Base-by-base conservation (phyloP, 2,888 invertebrate genomes). In the Epirrhoe alternata region DNA sequence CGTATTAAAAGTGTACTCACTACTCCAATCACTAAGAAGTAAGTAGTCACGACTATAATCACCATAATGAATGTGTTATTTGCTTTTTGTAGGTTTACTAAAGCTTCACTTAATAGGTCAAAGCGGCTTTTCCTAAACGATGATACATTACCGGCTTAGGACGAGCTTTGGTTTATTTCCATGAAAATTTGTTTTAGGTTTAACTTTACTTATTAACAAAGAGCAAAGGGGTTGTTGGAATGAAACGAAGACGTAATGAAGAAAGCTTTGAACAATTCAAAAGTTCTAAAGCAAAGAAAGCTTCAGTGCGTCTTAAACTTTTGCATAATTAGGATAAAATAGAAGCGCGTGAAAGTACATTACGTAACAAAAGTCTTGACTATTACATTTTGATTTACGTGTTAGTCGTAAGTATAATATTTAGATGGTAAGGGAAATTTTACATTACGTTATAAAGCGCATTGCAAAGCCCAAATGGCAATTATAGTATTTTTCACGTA, bases 81-180 rank as follows among this genome's bases (percentile, higher is more conserved):
- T 42, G 38, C 38, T 35, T n/a, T 24, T 59, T 51, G 35, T 24
- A 6, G 51, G 56, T 31, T 52, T 45, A 31, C 56, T 61, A 16
- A 66, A 61, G 53, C 57, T 54, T 58, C 61, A 59, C 57, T 58
- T 66, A 66, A 35, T 45, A 59, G 51, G 62, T 62, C 58, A 61
- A 58, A 30, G 50, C 17, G 33, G 58, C 49, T 59, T 62, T 58
- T 10, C 45, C 51, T 52, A 51, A 63, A 63, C 45, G 55, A 67
- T 60, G 62, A 67, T 63, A 62, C 49, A 67, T 62, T 62, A 30
- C 57, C n/a, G 53, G 42, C 16, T 58, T 47, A 61, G 50, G 42
- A 42, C 51, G 42, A 14, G 45, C 49, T 35, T 54, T 49, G 54
- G 49, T 45, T 50, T 12, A 7, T 65, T 52, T 24, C 35, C 6